phyloP scores from a whole-genome alignment of 2,113 vertebrate genomes.

The Halichoerus grypus region DNA sequence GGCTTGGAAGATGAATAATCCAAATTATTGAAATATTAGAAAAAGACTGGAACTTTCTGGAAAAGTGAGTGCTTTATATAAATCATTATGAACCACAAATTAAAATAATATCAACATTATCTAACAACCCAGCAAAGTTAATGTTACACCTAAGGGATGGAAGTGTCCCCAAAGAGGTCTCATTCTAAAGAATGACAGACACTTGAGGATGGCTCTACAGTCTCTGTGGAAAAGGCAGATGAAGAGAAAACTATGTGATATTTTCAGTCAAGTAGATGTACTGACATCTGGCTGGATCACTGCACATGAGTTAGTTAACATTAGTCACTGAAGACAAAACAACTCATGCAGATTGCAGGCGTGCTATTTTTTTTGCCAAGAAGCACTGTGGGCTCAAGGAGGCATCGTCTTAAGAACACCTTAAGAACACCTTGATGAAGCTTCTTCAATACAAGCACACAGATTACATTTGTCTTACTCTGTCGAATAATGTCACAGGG shows the following conservation, averaged over 20 bases:
- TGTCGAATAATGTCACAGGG: background rate
- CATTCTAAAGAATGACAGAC: background rate
- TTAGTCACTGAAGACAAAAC: background rate
- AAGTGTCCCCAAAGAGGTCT: background rate
- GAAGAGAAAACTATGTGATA: background rate
- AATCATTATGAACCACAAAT: slow-evolving; percentile 31
- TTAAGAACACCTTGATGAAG: background rate
- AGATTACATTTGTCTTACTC: background rate
- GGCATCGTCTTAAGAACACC: background rate
- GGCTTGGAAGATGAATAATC: slow-evolving; percentile 32
- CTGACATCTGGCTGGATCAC: background rate
- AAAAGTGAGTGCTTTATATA: background rate
- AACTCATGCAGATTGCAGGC: background rate
- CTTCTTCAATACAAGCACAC: background rate
- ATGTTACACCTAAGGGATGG: background rate
- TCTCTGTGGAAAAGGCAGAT: background rate
- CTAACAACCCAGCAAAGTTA: background rate
- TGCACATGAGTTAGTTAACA: background rate
- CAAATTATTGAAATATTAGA: slow-evolving; percentile 26
- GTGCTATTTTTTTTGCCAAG: background rate
- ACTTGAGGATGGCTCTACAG: background rate
- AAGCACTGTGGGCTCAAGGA: background rate
- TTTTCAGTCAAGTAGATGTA: background rate
- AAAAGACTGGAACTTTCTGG: slow-evolving; percentile 12
- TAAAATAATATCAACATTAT: slow-evolving; percentile 16